Base-by-base conservation (phyloP, 2,113 vertebrate genomes). In the Campylomormyrus numenius region DNA sequence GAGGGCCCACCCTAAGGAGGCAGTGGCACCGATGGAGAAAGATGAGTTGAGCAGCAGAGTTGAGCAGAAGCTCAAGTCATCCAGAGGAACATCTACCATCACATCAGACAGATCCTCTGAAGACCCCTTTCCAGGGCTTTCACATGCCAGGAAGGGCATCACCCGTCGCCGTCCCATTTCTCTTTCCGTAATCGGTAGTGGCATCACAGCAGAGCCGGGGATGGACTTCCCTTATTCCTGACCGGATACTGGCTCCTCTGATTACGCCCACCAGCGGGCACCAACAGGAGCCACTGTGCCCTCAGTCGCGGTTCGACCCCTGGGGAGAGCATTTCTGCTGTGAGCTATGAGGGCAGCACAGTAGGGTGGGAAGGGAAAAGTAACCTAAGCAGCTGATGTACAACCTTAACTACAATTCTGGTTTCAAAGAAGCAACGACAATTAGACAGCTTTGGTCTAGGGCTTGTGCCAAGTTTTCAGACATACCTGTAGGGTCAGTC, bases 1-100 rank as follows among this genome's bases (percentile, higher is more conserved):
- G 96, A 96, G 80, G 95, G 95, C 89, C 95, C 95, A 0, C 94
- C 93, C 27, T 91, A 95, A 62, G 31, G 77, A 52, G n/a, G 31
- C 8, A 74, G 77, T 24, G 49, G 13, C 84, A 49, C 31, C 88
- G 89, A 58, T 27, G 21, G 77, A 66, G 88, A 87, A 87, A 49
- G 39, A 62, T 11, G 80, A 46, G 89, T 31, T 21, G 27, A 42
- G 11, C 83, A 90, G 62, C 62, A 27, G 88, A 85, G 84, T 66
- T 66, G 15, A 83, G 42, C 90, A 91, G 83, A 89, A n/a, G 93
- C 89, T 85, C 89, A 91, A 48, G 62, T 49, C 45, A 80, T 45
- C 8, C 31, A 77, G 88, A 88, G 88, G 58, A 49, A 66, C 24
- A 70, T 19, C 58, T 50, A 31, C 11, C 13, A 87, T 35, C 46